A percentile compares a stretch with the other conserved stretches of the same genome.
phyloP scores from a whole-genome alignment of 2,888 invertebrate genomes.

The Netelia melanura region DNA sequence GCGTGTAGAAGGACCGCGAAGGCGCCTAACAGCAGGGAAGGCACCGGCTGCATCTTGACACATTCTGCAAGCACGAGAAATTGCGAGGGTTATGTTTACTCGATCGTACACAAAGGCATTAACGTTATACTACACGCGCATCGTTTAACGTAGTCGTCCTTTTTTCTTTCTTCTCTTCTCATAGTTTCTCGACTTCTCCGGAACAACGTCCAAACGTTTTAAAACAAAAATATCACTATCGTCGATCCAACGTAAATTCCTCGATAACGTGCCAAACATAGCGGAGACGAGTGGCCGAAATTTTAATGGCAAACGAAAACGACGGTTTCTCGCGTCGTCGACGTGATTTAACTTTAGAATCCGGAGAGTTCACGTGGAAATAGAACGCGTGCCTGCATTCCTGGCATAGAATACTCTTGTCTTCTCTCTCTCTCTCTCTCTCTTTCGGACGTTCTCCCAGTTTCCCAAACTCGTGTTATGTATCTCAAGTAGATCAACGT shows the following conservation, averaged over 20 bases:
- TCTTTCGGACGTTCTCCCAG: too few relatives aligned
- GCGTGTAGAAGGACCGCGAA: constrained; percentile 76
- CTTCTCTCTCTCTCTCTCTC: constrained; percentile 27
- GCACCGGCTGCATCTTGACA: constrained; percentile 83
- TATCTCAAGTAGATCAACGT: constrained; percentile 54
- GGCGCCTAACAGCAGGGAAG: constrained; percentile 79
- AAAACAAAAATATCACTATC: neutral
- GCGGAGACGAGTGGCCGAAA: constrained; percentile 40
- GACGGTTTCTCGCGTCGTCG: constrained; percentile 41
- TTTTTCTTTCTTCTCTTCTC: constrained; percentile 33
- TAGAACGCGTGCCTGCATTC: constrained; percentile 81
- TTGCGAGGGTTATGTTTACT: constrained; percentile 57
- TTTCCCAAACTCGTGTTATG: constrained; percentile 27
- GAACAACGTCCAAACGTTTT: too few relatives aligned
- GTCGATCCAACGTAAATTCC: constrained; percentile 6
- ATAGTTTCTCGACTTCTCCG: constrained; percentile 29
- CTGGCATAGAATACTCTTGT: constrained; percentile 66
- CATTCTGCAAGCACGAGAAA: constrained; percentile 81
- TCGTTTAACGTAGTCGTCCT: constrained; percentile 12
- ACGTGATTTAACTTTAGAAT: constrained; percentile 81
- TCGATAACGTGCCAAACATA: neutral
- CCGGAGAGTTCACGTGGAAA: constrained; percentile 81
- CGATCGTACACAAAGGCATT: constrained; percentile 52
- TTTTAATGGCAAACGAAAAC: constrained; percentile 60
- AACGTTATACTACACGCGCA: constrained; percentile 48